phyloP scores from a whole-genome alignment of 2,888 invertebrate genomes.

The Amblyteles armatorius region DNA sequence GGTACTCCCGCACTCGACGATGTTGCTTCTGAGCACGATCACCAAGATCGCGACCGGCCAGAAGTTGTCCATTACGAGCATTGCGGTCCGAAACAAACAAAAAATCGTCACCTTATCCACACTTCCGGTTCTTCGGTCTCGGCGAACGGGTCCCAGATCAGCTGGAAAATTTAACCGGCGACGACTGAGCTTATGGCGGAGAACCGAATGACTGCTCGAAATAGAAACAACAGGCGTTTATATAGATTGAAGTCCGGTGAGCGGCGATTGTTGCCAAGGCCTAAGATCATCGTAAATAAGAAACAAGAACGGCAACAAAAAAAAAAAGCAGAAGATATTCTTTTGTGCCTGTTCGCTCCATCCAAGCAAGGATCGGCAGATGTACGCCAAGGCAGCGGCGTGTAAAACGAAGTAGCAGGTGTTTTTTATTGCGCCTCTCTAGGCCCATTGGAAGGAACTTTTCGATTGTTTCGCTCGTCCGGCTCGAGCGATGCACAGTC shows the following conservation, averaged over 20 bases:
- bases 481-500: conserved; percentile 61
- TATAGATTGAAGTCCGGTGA: conserved; percentile 65
- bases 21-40: conserved; percentile 53
- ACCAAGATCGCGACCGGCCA: conserved; percentile 61
- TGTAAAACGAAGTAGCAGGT: conserved; percentile 40
- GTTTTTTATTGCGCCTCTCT: conserved; percentile 30
- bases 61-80: conserved; percentile 48
- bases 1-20: conserved; percentile 50
- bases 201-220: conserved; percentile 74
- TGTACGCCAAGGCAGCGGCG: conserved; percentile 43
- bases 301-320: background rate
- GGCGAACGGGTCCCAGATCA: background rate
- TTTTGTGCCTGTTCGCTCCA: conserved; percentile 45
- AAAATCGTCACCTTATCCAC: background rate
- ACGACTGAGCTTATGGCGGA: conserved; percentile 75
- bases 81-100: conserved; percentile 1
- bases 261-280: conserved; percentile 62
- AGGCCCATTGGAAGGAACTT: conserved; percentile 22
- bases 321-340: background rate
- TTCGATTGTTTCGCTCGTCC: conserved; percentile 66
- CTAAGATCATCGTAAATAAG: conserved; percentile 58
- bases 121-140: background rate
- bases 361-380: conserved; percentile 50
- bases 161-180: conserved; percentile 60
- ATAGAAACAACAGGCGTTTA: conserved; percentile 65